Conservation (phyloP, 2,888 invertebrate genomes). For the Epinotia demarniana region DNA sequence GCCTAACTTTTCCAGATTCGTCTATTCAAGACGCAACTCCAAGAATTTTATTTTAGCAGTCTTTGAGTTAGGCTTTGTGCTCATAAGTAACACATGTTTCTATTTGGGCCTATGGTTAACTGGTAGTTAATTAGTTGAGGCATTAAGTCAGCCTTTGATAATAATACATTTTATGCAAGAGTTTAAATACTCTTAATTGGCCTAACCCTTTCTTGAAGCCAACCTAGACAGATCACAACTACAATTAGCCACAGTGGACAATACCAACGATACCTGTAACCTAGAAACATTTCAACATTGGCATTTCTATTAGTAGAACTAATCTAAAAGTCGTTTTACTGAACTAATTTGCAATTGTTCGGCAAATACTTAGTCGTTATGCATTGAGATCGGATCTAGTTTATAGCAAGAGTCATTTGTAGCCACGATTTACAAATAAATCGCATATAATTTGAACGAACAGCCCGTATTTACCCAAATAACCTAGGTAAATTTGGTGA, state of each 20-base stretch:
- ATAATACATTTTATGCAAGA: too few species aligned
- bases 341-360: slow-evolving; percentile 42
- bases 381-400: slow-evolving; percentile 38
- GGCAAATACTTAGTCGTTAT: slow-evolving; percentile 35
- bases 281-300: slow-evolving; percentile 29
- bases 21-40: too few species aligned
- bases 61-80: not conserved
- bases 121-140: too few species aligned
- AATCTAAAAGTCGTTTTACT: slow-evolving; percentile 16
- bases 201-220: not conserved
- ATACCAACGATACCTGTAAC: slow-evolving; percentile 21
- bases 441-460: slow-evolving; percentile 23
- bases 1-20: too few species aligned
- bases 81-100: too few species aligned
- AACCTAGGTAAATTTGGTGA: slow-evolving; percentile 5
- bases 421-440: slow-evolving; percentile 23
- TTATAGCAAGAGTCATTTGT: slow-evolving; percentile 36
- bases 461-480: slow-evolving; percentile 19
- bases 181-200: too few species aligned
- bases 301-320: slow-evolving; percentile 31
- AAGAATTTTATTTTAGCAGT: not conserved
- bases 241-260: not conserved
- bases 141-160: too few species aligned
- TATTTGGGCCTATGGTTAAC: too few species aligned
- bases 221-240: not conserved